A percentile compares a stretch with the other conserved stretches of the same genome.
phyloP scores from a whole-genome alignment of 2,888 invertebrate species.

The Archips xylosteana region DNA sequence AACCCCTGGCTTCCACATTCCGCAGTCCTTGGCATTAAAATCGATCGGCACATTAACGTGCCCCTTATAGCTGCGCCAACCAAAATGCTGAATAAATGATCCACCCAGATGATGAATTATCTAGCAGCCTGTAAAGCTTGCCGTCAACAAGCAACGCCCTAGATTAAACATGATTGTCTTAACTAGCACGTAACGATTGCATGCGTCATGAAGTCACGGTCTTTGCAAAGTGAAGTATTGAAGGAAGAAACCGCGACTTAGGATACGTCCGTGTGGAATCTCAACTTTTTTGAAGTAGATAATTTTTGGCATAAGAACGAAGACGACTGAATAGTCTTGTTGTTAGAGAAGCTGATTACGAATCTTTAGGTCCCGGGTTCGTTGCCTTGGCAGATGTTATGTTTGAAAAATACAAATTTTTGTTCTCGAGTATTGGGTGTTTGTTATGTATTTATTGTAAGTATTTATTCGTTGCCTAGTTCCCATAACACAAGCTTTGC shows the following conservation, averaged over 20 bases:
- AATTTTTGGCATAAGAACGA: too few species aligned
- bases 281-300: background rate
- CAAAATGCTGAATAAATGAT: conserved; percentile 35
- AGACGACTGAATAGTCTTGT: too few species aligned
- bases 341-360: too few species aligned
- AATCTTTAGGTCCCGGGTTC: too few species aligned
- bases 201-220: background rate
- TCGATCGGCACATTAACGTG: conserved; percentile 28
- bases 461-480: too few species aligned
- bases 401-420: too few species aligned
- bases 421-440: too few species aligned
- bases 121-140: background rate
- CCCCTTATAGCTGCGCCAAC: conserved; percentile 18
- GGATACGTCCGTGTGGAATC: background rate
- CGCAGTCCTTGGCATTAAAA: conserved; percentile 15
- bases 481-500: too few species aligned
- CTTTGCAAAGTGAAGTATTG: background rate
- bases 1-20: background rate
- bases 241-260: background rate
- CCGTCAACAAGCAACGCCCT: background rate
- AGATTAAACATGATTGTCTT: conserved; percentile 1
- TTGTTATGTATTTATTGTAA: too few species aligned
- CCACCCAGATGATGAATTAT: conserved; percentile 8
- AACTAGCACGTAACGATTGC: conserved; percentile 3
- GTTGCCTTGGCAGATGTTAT: too few species aligned